phyloP scores from a whole-genome alignment of 2,797 vertebrate genomes.

The Gephyroberyx darwinii region DNA sequence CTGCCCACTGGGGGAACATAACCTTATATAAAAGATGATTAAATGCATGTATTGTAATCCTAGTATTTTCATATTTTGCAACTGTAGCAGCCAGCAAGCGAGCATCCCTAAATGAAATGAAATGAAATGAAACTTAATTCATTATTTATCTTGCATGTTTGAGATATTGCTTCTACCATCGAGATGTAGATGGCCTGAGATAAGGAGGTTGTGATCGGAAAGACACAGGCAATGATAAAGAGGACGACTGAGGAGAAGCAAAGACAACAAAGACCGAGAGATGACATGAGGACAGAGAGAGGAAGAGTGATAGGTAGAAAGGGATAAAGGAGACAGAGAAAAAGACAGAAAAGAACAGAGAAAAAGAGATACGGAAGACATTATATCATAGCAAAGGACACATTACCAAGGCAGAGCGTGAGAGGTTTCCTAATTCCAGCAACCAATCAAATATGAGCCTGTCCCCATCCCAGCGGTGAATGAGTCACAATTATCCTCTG shows the following conservation, averaged over 20 bases:
- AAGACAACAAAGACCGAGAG: conserved; percentile 24
- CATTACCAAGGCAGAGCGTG: conserved; percentile 51
- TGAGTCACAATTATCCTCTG: conserved; percentile 57
- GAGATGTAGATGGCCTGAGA: conserved; percentile 27
- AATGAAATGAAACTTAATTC: too few relatives aligned
- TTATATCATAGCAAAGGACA: conserved; percentile 59
- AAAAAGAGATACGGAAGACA: conserved; percentile 41
- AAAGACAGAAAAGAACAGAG: conserved; percentile 21
- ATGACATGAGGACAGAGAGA: conserved; percentile 29
- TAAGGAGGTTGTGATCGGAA: conserved; percentile 38
- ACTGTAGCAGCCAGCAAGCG: not conserved
- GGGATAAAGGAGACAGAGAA: conserved; percentile 28
- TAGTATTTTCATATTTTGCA: not conserved
- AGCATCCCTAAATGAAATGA: conserved; percentile 25
- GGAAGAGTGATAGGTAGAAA: conserved; percentile 32
- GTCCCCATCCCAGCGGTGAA: conserved; percentile 37
- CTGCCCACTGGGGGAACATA: not conserved
- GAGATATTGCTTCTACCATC: conserved; percentile 17
- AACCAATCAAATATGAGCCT: conserved; percentile 42
- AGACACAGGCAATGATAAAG: conserved; percentile 26
- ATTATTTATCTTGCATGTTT: conserved; percentile 45
- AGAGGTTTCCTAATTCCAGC: conserved; percentile 56
- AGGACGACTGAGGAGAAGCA: conserved; percentile 30
- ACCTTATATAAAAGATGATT: conserved; percentile 22
- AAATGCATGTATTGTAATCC: conserved; percentile 7